Conservation (phyloP, 2,888 invertebrate species). For the Neoscelio sp. region DNA sequence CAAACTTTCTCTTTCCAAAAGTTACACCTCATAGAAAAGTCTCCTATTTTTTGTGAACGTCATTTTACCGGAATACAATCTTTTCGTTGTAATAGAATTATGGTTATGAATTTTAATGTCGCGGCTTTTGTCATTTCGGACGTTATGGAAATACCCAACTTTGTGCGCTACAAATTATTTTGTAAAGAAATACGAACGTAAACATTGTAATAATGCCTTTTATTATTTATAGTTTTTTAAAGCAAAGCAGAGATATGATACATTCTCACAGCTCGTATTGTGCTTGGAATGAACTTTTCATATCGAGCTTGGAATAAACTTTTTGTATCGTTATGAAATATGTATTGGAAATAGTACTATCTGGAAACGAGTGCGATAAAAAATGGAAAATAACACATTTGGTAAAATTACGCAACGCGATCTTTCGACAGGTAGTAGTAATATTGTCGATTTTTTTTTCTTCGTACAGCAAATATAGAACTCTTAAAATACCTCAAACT, state of each 20-base stretch:
- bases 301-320: not conserved
- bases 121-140: slow-evolving; percentile 1
- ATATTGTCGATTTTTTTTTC: not conserved
- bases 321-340: not conserved
- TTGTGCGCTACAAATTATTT: slow-evolving; percentile 23
- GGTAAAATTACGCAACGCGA: no score
- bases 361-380: no score
- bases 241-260: no score
- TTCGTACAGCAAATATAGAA: not conserved
- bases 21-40: not conserved
- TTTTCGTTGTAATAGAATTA: not conserved
- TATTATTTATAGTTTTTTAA: slow-evolving; percentile 20
- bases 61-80: slow-evolving; percentile 14
- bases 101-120: slow-evolving; percentile 15
- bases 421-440: not conserved
- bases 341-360: no score
- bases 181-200: slow-evolving; percentile 28
- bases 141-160: slow-evolving; percentile 24
- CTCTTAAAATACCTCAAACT: slow-evolving; percentile 25
- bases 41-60: not conserved
- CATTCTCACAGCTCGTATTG: no score
- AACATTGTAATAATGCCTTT: slow-evolving; percentile 26
- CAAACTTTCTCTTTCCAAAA: slow-evolving; percentile 5
- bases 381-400: no score
- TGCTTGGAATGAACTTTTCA: not conserved